Conservation (phyloP, 2,797 vertebrate genomes). For the Chromis chromis region DNA sequence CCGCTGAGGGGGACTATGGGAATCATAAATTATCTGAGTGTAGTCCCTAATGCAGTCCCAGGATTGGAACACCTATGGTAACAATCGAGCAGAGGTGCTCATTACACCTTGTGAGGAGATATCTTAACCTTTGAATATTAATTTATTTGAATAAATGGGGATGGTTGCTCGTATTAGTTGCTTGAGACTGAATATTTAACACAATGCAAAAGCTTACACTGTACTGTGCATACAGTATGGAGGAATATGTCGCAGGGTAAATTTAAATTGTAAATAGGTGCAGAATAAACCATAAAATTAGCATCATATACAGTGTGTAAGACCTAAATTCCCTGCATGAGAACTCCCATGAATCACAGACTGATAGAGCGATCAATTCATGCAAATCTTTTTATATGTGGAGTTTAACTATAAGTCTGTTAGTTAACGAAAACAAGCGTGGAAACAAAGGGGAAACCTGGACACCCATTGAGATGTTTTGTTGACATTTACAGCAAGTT, state of each 20-base stretch:
- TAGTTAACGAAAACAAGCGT: constrained; percentile 42
- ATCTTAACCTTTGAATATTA: constrained; percentile 97
- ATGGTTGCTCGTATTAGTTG: constrained; percentile 67
- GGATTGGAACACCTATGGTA: constrained; percentile 93
- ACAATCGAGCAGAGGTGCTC: constrained; percentile 94
- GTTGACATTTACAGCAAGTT: constrained; percentile 78
- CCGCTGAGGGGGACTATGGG: constrained; percentile 94
- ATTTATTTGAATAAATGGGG: constrained; percentile 85
- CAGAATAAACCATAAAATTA: constrained; percentile 26
- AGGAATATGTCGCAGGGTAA: neutral
- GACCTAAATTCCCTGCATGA: constrained; percentile 10
- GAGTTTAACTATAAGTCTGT: constrained; percentile 60
- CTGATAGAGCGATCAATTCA: constrained; percentile 36
- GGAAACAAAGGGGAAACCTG: constrained; percentile 51
- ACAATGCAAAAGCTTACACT: constrained; percentile 26
- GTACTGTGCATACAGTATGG: constrained; percentile 13
- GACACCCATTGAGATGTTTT: constrained; percentile 68
- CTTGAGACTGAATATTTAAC: constrained; percentile 49
- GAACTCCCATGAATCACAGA: constrained; percentile 37
- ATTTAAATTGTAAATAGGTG: constrained; percentile 19
- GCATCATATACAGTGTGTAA: constrained; percentile 1
- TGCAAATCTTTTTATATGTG: constrained; percentile 49
- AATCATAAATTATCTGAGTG: constrained; percentile 97
- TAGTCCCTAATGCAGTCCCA: constrained; percentile 90
- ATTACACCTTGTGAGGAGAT: constrained; percentile 93